phyloP scores from a whole-genome alignment of 2,797 vertebrate genomes.

The Sparus aurata region DNA sequence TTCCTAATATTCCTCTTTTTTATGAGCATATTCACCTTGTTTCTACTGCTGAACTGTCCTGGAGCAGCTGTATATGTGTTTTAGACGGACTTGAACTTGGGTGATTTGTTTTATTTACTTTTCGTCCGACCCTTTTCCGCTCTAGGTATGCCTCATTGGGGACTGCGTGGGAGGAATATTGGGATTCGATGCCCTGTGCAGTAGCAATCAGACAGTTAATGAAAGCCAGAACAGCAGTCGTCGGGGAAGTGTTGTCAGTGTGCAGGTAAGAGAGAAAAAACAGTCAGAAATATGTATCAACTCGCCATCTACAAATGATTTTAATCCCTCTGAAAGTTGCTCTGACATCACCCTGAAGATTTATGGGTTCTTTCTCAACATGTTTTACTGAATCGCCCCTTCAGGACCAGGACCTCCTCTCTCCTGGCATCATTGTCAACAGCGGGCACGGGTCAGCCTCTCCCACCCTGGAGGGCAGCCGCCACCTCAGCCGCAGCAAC shows the following conservation, averaged over 20 bases:
- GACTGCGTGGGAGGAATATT: slow-evolving; percentile 97
- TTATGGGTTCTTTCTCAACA: not conserved
- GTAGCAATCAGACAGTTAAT: slow-evolving; percentile 91
- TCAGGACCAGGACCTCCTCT: slow-evolving; percentile 96
- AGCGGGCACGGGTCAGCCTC: slow-evolving; percentile 85
- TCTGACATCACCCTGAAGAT: not conserved
- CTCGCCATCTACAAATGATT: not conserved
- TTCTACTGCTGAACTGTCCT: not conserved
- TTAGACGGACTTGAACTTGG: not conserved
- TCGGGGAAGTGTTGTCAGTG: slow-evolving; percentile 93
- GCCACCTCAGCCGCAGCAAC: slow-evolving; percentile 97
- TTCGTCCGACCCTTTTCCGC: slow-evolving; percentile 24
- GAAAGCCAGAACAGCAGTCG: slow-evolving; percentile 99
- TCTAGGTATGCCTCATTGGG: slow-evolving; percentile 95
- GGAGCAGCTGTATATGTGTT: not conserved
- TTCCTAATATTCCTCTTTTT: not conserved
- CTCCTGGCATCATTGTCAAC: slow-evolving; percentile 92
- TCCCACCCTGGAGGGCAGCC: slow-evolving; percentile 91
- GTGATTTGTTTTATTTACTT: slow-evolving; percentile 1
- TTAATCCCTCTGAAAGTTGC: not conserved
- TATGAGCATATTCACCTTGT: not conserved
- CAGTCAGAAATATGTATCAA: slow-evolving; percentile 1
- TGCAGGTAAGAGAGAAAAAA: slow-evolving; percentile 85
- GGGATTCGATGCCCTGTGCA: slow-evolving; percentile 97
- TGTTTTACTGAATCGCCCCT: not conserved